Evolutionary conservation across 2,113 vertebrate species (phyloP), one percentile per base, ranked within the genome.

Genomic region (Miniopterus natalensis): DNA sequence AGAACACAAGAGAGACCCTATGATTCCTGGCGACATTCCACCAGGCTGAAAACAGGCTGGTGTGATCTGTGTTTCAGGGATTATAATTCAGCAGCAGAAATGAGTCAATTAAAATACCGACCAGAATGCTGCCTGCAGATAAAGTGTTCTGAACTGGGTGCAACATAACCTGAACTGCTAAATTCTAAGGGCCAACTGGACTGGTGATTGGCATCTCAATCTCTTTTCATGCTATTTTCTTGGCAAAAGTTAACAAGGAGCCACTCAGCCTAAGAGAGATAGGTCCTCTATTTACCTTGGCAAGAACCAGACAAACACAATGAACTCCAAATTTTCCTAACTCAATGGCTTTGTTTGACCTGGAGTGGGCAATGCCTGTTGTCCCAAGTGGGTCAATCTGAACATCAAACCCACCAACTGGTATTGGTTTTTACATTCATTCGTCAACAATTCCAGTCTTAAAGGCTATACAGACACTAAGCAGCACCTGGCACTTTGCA

Each of bases 11-110:
- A 90, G 21, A 88, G 88, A 89, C 2, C 12, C 31, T 23, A 5
- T 36, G 91, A 94, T 27, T 47, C 70, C 65, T 95, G 89, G 77
- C 3, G 0, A 87, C 6, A 18, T 45, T 86, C 89, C 61, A 93
- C 20, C 21, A 20, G 57, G 49, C 93, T 49, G 84, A 95, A 97
- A 95, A 90, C 0, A 74, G 78, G 18, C 36, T 79, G 75, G 18
- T 1, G 55, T 70, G 92, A 84, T 61, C 71, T 5, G 1, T 73
- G 59, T 85, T 92, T 61, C 66, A 45, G 36, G 91, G 73, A 88
- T n/a, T 96, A 85, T 92, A 94, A 97, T 96, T 97, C n/a, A 93
- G 77, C 27, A 90, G 79, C n/a, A 80, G 71, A 97, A 98, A 47
- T 77, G 63, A 94, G 57, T 40, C 71, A 93, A 94, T 81, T 95